Evolutionary conservation across 2,113 vertebrate species (phyloP).

Genomic region (Sinocyclocheilus anophthalmus): DNA sequence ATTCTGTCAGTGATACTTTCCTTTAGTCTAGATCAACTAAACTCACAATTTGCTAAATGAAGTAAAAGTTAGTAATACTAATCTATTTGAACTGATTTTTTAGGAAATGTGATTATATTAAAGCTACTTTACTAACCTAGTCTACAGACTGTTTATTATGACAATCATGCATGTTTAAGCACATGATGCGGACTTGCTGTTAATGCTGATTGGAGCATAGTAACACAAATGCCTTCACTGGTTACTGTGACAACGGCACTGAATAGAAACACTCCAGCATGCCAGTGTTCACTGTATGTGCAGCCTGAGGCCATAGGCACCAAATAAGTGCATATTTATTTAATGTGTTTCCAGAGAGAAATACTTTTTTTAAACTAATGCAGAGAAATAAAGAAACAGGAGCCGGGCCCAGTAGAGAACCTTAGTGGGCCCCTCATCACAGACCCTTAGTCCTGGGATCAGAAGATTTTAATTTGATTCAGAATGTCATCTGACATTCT

Average conservation of each 20-base stretch:
- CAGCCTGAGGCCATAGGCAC: background rate
- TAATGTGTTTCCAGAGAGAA: background rate
- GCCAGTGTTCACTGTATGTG: background rate
- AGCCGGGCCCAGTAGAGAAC: background rate
- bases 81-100: background rate
- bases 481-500: too few species aligned
- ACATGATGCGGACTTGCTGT: background rate
- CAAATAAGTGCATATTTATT: conserved; percentile 13
- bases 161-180: background rate
- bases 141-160: background rate
- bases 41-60: background rate
- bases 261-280: conserved; percentile 10
- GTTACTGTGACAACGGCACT: conserved; percentile 54
- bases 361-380: background rate
- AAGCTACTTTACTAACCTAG: background rate
- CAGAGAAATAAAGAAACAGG: background rate
- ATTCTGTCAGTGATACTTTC: background rate
- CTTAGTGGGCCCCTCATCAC: background rate
- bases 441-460: background rate
- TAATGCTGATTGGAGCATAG: conserved; percentile 4
- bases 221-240: conserved; percentile 37
- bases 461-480: too few species aligned
- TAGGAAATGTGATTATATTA: background rate
- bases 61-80: background rate
- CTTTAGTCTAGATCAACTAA: too few species aligned